phyloP scores from a whole-genome alignment of 2,113 vertebrate genomes.

The Corydoras maculifer region DNA sequence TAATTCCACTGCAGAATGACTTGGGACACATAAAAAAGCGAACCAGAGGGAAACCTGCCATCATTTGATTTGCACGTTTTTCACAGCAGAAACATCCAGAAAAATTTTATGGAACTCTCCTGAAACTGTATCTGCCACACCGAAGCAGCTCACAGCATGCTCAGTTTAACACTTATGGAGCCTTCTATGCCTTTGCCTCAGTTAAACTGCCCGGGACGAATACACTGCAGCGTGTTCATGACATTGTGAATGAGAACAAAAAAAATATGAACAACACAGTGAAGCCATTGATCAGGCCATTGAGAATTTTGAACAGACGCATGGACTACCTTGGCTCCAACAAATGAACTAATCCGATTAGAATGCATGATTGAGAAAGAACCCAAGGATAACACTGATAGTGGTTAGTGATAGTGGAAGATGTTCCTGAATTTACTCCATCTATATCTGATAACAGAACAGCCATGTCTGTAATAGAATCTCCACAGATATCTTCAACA shows the following conservation, averaged over 20 bases:
- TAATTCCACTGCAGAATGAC: constrained; percentile 14
- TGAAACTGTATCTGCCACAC: constrained; percentile 36
- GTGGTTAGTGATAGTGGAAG: no score
- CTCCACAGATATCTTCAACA: neutral
- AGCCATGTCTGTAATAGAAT: constrained; percentile 9
- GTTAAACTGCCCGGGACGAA: constrained; percentile 14
- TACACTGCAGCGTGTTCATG: neutral
- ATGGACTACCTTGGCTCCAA: constrained; percentile 16
- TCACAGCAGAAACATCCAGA: constrained; percentile 29
- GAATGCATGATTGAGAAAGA: constrained; percentile 7
- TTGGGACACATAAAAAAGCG: constrained; percentile 36
- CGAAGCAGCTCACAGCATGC: neutral
- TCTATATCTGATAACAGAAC: neutral
- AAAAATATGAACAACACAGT: constrained; percentile 21
- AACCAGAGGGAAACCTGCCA: constrained; percentile 20
- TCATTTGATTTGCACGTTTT: constrained; percentile 29
- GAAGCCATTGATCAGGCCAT: constrained; percentile 30
- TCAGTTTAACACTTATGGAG: neutral
- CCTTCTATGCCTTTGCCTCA: constrained; percentile 4
- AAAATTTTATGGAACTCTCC: constrained; percentile 23
- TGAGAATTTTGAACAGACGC: constrained; percentile 8
- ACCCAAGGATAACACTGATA: constrained; percentile 2
- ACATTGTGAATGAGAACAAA: constrained; percentile 26
- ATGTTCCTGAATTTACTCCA: constrained; percentile 30
- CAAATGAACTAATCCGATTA: constrained; percentile 16